These are phyloP conservation scores for Hirudo medicinalis DNA, from an alignment of 1,140 invertebrate genomes.

Conservation along the genomic window DNA sequence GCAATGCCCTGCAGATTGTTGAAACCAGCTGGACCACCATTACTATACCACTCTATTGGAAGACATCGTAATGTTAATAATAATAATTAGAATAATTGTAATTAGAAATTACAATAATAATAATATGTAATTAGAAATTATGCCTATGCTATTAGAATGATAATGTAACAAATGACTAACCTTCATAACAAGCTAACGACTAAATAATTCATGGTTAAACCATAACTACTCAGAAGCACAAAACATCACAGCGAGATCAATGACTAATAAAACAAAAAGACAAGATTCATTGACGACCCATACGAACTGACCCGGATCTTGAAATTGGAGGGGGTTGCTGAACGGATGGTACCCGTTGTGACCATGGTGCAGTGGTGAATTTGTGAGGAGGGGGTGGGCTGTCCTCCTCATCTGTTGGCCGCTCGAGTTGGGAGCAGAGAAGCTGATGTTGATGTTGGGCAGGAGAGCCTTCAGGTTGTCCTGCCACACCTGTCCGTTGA, in stretches of 20 bases:
- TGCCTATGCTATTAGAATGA: no score
- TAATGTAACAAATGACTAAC: no score
- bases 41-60: background rate
- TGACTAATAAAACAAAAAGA: no score
- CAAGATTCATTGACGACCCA: background rate
- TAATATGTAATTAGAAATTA: no score
- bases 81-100: background rate
- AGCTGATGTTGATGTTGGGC: slow-evolving; percentile 44
- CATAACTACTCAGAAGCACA: no score
- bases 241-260: background rate
- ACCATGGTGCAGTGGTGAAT: background rate
- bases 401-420: slow-evolving; percentile 24
- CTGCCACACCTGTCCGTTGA: slow-evolving; percentile 40
- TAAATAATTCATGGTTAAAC: no score
- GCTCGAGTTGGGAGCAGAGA: slow-evolving; percentile 29
- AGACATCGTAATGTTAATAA: background rate
- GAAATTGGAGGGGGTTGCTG: slow-evolving; percentile 20
- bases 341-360: slow-evolving; percentile 11
- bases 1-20: background rate
- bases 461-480: slow-evolving; percentile 42
- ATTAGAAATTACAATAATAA: background rate
- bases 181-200: no score
- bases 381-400: background rate
- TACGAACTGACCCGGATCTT: slow-evolving; percentile 25
- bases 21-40: background rate